These are phyloP conservation scores for Cephalopterus ornatus DNA, from an alignment of 2,113 vertebrate genomes.

Conservation along the genomic window DNA sequence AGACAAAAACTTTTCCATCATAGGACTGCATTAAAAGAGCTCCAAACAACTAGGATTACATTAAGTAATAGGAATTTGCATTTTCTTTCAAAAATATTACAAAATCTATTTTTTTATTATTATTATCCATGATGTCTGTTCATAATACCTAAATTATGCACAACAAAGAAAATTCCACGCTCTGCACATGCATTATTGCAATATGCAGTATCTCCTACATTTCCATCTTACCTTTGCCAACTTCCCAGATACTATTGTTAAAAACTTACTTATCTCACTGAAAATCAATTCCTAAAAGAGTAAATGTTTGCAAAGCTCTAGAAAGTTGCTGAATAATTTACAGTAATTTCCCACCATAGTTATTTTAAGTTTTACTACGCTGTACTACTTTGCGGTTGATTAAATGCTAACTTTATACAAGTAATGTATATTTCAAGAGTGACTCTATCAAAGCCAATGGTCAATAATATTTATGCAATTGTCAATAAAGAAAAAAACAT, in stretches of 20 bases:
- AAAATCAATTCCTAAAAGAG: not conserved
- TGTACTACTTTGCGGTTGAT: not conserved
- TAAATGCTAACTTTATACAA: not conserved
- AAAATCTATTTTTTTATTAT: not conserved
- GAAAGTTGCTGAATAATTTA: not conserved
- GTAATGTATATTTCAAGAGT: not conserved
- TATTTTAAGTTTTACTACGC: not conserved
- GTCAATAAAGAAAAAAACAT: not conserved
- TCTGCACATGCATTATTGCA: not conserved
- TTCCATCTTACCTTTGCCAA: not conserved
- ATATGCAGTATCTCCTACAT: not conserved
- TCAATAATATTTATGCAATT: not conserved
- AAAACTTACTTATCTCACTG: not conserved
- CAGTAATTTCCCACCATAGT: not conserved
- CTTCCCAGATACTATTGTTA: not conserved
- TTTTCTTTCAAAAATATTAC: not conserved
- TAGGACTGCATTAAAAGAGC: not conserved
- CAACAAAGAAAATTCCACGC: not conserved
- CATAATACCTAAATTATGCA: not conserved
- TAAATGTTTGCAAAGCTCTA: not conserved
- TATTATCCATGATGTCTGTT: not conserved
- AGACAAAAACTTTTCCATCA: not conserved
- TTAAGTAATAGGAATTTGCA: not conserved
- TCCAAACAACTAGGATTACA: not conserved
- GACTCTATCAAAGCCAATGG: not conserved